These are phyloP conservation scores for Calyptomena viridis DNA, from an alignment of 2,113 vertebrate genomes.

Conservation along the genomic window DNA sequence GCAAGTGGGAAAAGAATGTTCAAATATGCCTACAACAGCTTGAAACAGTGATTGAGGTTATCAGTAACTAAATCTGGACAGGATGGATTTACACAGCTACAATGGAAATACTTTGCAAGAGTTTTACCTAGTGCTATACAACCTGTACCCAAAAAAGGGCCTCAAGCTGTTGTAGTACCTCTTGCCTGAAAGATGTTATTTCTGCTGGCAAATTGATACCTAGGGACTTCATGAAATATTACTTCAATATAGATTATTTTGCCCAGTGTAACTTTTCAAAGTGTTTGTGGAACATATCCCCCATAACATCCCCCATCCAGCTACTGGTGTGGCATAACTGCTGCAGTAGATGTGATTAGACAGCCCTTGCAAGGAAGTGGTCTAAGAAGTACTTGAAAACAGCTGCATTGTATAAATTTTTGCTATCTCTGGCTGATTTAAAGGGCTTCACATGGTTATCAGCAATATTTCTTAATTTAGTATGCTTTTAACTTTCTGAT, in stretches of 20 bases:
- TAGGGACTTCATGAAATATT: background rate
- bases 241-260: background rate
- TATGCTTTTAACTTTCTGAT: background rate
- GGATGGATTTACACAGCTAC: background rate
- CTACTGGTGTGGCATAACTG: background rate
- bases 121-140: background rate
- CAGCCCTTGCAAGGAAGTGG: background rate
- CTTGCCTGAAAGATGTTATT: background rate
- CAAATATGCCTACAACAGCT: background rate
- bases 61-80: background rate
- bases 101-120: background rate
- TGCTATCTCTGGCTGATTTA: background rate
- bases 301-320: accelerated
- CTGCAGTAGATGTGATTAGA: background rate
- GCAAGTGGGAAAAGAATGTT: background rate
- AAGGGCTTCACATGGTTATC: background rate
- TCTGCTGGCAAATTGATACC: background rate
- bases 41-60: background rate
- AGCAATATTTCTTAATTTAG: background rate
- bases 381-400: background rate
- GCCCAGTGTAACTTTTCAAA: background rate
- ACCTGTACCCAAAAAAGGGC: background rate
- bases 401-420: background rate
- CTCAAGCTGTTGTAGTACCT: background rate
- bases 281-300: background rate